Evolutionary conservation across 2,113 vertebrate species (phyloP), one percentile per base, ranked within the genome.

Genomic region (Pedionomus torquatus): DNA sequence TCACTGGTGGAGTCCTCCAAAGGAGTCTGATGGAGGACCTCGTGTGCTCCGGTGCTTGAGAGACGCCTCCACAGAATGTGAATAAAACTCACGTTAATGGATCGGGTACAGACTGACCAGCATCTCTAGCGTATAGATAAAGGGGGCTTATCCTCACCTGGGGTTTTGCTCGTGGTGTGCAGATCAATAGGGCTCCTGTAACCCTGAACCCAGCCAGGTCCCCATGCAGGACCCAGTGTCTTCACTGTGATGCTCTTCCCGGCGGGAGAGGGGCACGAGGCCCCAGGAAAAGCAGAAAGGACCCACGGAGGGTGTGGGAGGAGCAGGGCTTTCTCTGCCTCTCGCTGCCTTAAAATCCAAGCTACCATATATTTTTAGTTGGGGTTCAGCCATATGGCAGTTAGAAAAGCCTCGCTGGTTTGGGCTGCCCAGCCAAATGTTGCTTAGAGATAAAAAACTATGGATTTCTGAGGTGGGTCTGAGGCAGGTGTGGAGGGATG

Each of bases 311-410:
- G 35, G 33, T 17, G 18, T 3, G 19, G 49, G 78, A 57, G 37
- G 14, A 25, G 11, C 7, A 3, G 20, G 26, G 72, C 41, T 48
- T 25, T 35, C 31, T 81, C 63, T 41, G 44, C 69, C 25, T 82
- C 51, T 30, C 18, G 11, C 64, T 48, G 58, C 54, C 65, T 49
- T 30, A 7, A 66, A 55, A 61, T 44, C 71, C 41, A 64, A 64
- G 61, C 61, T 28, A 6, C 26, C 1, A 0, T 20, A 0, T 37
- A 8, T 31, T 63, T 63, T 35, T 3, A 30, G 31, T 3, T 17
- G 48, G 19, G 35, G 17, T 18, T 68, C 31, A 31, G 46, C 0
- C 0, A 16, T 4, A 23, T 1, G 51, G 39, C 5, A 2, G 39
- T 8, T 35, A 66, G 78, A 37, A 41, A 63, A 68, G 31, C 58